Evolutionary conservation across 2,888 invertebrate genomes (phyloP).

Genomic region (Dinocampus coccinellae): DNA sequence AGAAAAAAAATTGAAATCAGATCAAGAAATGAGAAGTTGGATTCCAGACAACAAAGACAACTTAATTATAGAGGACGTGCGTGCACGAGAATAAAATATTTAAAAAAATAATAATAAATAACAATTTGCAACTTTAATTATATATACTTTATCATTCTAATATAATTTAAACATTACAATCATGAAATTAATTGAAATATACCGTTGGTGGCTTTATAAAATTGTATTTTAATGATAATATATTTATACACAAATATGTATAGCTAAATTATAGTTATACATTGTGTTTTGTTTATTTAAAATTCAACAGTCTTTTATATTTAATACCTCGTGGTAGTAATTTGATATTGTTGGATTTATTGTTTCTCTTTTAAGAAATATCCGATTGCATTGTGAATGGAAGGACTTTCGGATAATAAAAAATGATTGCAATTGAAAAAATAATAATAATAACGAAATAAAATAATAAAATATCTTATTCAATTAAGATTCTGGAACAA

Average conservation of each 20-base stretch:
- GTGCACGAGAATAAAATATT: neutral
- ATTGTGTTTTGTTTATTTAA: constrained; percentile 44
- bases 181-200: neutral
- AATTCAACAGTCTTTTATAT: constrained; percentile 48
- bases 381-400: constrained; percentile 29
- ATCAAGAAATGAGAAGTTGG: constrained; percentile 62
- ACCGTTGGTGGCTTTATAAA: constrained; percentile 12
- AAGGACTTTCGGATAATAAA: constrained; percentile 1
- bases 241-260: constrained; percentile 48
- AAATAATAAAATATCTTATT: constrained; percentile 19
- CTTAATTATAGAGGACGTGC: neutral
- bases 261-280: constrained; percentile 42
- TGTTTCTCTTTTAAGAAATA: constrained; percentile 18
- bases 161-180: neutral
- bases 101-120: neutral
- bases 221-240: constrained; percentile 28
- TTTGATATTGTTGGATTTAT: constrained; percentile 19
- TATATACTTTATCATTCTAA: neutral
- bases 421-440: neutral
- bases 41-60: constrained; percentile 34
- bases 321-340: constrained; percentile 44
- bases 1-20: constrained; percentile 70
- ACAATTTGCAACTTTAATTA: neutral
- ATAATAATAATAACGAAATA: neutral
- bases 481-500: constrained; percentile 67